Percentiles rank a stretch among this genome's conserved stretches.
Evolutionary conservation across 2,797 vertebrate species (phyloP).

Genomic region (Oophaga sylvatica): DNA sequence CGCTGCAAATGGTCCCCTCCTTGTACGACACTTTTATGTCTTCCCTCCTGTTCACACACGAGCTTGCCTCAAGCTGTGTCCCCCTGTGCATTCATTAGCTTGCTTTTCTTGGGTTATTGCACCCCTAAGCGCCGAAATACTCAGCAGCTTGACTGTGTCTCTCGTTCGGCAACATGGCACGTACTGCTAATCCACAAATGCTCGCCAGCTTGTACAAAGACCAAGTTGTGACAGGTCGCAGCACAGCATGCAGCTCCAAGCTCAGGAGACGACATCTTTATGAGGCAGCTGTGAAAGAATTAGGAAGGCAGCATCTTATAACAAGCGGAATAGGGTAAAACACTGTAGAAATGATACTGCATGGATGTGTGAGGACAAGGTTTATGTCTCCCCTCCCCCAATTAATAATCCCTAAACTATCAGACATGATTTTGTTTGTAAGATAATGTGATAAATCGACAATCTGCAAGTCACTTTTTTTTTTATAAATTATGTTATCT

Average conservation of each 20-base stretch:
- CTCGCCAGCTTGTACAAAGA: constrained; percentile 4
- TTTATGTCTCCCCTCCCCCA: too few species aligned
- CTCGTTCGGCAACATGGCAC: constrained; percentile 24
- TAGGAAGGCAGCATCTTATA: neutral
- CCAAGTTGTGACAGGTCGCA: constrained; percentile 7
- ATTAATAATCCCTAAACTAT: too few species aligned
- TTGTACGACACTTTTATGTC: neutral
- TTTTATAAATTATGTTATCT: too few species aligned
- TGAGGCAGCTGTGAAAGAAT: neutral
- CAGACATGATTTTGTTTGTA: too few species aligned
- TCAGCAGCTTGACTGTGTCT: constrained; percentile 23
- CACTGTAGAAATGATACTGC: neutral
- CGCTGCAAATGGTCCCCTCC: neutral
- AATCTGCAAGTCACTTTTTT: too few species aligned
- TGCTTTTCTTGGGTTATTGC: neutral
- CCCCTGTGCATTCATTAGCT: constrained; percentile 6
- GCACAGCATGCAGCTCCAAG: neutral
- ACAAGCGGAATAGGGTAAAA: neutral
- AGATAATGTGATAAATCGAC: too few species aligned
- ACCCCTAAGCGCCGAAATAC: neutral
- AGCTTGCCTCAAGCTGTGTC: constrained; percentile 18
- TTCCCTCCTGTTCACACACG: constrained; percentile 23
- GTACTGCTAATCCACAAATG: neutral
- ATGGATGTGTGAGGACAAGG: neutral
- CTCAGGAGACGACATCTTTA: neutral